These are phyloP conservation scores for Myocastor coypus DNA, from an alignment of 2,113 vertebrate genomes.

Conservation along the genomic window DNA sequence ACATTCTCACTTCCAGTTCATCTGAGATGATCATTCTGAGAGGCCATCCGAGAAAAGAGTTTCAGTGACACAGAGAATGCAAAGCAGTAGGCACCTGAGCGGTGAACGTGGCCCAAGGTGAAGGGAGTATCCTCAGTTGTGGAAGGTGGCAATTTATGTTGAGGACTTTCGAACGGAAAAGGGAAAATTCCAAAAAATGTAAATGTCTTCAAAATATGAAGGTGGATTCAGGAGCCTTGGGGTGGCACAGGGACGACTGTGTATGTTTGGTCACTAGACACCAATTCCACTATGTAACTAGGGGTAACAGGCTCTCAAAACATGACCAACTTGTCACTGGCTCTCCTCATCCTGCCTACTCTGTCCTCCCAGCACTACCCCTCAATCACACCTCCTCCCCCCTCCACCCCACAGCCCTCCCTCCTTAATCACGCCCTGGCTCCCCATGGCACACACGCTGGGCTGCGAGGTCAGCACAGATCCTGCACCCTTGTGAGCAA, in stretches of 20 bases:
- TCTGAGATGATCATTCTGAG: not conserved
- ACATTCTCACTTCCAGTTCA: not conserved
- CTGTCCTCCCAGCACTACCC: not conserved
- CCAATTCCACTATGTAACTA: not conserved
- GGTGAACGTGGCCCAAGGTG: not conserved
- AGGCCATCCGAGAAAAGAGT: constrained; percentile 36
- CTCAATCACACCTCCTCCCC: not conserved
- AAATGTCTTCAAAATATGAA: not conserved
- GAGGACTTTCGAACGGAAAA: constrained; percentile 19
- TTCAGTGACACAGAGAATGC: not conserved
- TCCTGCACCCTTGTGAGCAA: not conserved
- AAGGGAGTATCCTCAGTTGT: not conserved
- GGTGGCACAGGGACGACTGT: not conserved
- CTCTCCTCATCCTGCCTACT: not conserved
- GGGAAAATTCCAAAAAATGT: not conserved
- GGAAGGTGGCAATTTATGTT: not conserved
- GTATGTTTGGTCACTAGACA: not conserved
- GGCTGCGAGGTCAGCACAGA: fast-evolving
- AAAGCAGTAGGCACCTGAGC: not conserved
- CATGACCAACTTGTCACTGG: not conserved
- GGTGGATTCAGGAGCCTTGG: not conserved
- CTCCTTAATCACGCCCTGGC: not conserved
- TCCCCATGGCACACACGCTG: fast-evolving
- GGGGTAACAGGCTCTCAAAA: not conserved
- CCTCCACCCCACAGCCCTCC: not conserved